Conservation (phyloP, 1,140 invertebrate genomes). For the Acromyrmex heyeri region DNA sequence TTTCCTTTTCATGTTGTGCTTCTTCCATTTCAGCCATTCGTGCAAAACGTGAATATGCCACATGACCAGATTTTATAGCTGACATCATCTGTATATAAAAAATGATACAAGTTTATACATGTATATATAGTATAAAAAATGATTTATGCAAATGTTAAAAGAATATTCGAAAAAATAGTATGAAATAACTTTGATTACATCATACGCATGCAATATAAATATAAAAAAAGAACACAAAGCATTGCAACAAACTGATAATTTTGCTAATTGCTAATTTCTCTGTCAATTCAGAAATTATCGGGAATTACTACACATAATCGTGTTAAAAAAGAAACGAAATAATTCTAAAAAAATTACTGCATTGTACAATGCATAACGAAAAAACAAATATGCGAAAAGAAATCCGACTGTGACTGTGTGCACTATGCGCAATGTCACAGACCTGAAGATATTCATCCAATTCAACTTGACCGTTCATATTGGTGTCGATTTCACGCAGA, state of each 20-base stretch:
- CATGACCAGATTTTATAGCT: slow-evolving; percentile 97
- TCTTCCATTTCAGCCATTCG: slow-evolving; percentile 96
- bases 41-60: slow-evolving; percentile 96
- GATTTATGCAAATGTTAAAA: background rate
- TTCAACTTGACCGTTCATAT: slow-evolving; percentile 99
- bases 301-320: background rate
- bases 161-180: background rate
- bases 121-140: slow-evolving; percentile 1
- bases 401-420: slow-evolving; percentile 47
- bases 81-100: slow-evolving; percentile 95
- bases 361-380: slow-evolving; percentile 55
- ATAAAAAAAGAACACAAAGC: background rate
- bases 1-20: slow-evolving; percentile 91
- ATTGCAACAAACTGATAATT: background rate
- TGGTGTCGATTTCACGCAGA: slow-evolving; percentile 98
- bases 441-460: slow-evolving; percentile 99
- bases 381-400: slow-evolving; percentile 30
- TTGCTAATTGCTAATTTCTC: background rate
- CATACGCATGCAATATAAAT: slow-evolving; percentile 12
- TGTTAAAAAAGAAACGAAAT: background rate
- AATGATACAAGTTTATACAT: slow-evolving; percentile 24
- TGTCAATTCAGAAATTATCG: background rate
- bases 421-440: slow-evolving; percentile 78
- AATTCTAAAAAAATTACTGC: background rate
- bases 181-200: background rate